These are phyloP conservation scores for Falcaria lacertinaria DNA, from an alignment of 2,888 invertebrate species.

Conservation along the genomic window DNA sequence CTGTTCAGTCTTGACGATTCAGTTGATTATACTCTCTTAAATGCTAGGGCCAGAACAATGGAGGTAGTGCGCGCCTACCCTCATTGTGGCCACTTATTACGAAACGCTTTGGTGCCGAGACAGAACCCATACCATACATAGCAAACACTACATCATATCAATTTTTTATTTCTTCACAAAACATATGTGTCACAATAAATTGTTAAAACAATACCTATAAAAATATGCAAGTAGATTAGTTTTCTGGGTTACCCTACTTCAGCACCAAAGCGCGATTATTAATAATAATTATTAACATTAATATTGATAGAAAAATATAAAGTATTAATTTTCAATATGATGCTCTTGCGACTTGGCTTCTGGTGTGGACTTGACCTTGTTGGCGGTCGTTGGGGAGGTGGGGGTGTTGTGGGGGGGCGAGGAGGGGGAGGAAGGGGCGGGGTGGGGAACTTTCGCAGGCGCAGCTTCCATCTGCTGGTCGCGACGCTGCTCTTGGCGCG, in stretches of 20 bases:
- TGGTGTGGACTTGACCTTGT: conserved; percentile 56
- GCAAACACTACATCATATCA: too few species aligned
- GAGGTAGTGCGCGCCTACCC: conserved; percentile 46
- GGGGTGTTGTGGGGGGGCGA: too few species aligned
- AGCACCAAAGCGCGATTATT: neutral
- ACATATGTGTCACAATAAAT: too few species aligned
- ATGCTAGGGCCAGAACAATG: conserved; percentile 54
- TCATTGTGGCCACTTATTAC: conserved; percentile 38
- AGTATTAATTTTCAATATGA: conserved; percentile 20
- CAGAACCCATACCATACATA: neutral
- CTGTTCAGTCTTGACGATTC: conserved; percentile 35
- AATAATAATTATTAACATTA: conserved; percentile 17
- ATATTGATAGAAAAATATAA: conserved; percentile 10
- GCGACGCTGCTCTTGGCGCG: conserved; percentile 56
- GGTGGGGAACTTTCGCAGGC: conserved; percentile 26
- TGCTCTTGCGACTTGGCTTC: conserved; percentile 56
- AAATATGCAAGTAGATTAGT: too few species aligned
- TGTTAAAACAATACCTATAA: too few species aligned
- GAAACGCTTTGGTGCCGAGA: neutral
- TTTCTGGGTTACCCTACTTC: neutral
- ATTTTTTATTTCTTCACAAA: too few species aligned
- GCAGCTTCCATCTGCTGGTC: too few species aligned
- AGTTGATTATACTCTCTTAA: conserved; percentile 38
- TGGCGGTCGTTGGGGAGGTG: conserved; percentile 46
- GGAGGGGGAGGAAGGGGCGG: conserved; percentile 22